A percentile compares a stretch with the other conserved stretches of the same genome.
These are phyloP conservation scores for Podotricha telesiphe DNA, from an alignment of 2,888 invertebrate species.

Conservation along the genomic window DNA sequence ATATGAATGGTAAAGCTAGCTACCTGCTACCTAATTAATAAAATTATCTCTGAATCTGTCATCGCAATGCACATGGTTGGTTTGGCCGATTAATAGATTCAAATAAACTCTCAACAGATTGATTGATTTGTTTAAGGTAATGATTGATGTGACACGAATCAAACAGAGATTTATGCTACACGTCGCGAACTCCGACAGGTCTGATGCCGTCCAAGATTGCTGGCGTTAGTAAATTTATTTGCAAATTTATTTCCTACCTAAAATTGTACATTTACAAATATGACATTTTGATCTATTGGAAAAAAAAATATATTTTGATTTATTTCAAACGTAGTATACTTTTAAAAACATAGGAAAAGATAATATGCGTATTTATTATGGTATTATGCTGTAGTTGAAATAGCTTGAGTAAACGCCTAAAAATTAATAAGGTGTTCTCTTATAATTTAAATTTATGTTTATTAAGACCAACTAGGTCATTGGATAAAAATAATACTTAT, in stretches of 20 bases:
- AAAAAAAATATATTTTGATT: too few relatives aligned
- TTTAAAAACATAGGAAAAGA: neutral
- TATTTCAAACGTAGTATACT: too few relatives aligned
- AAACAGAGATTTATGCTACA: constrained; percentile 61
- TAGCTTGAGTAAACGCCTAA: neutral
- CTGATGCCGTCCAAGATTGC: constrained; percentile 55
- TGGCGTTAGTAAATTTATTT: constrained; percentile 48
- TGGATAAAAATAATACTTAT: constrained; percentile 13
- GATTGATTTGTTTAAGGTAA: constrained; percentile 69
- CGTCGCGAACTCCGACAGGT: constrained; percentile 47
- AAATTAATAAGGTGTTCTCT: neutral
- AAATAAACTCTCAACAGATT: constrained; percentile 51
- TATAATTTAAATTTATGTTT: constrained; percentile 23
- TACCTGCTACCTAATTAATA: neutral
- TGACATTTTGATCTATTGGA: neutral
- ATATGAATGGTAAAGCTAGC: too few relatives aligned
- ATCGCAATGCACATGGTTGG: constrained; percentile 7
- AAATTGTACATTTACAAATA: constrained; percentile 2
- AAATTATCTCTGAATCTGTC: neutral
- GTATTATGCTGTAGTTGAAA: neutral
- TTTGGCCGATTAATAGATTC: constrained; percentile 39
- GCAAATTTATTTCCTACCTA: constrained; percentile 23
- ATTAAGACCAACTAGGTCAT: constrained; percentile 18
- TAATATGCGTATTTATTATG: neutral
- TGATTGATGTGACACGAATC: constrained; percentile 73